These are phyloP conservation scores for Characodon lateralis DNA, from an alignment of 2,797 vertebrate species.

Conservation along the genomic window DNA sequence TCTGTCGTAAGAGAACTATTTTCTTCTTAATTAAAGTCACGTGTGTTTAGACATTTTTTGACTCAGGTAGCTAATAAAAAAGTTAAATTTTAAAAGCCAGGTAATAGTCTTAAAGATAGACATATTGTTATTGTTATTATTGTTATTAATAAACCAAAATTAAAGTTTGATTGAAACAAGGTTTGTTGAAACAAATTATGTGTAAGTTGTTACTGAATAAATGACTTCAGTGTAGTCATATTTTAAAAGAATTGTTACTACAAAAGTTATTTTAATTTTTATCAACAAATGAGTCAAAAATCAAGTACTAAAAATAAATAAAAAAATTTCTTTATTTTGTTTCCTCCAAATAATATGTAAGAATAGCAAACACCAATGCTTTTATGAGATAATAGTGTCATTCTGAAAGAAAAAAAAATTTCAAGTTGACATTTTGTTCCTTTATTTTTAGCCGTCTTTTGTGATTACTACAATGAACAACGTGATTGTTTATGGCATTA, in stretches of 20 bases:
- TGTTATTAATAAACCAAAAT: too few species aligned
- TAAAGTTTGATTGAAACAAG: background rate
- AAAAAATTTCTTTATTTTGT: background rate
- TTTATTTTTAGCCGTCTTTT: constrained; percentile 76
- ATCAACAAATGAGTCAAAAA: background rate
- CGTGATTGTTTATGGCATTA: constrained; percentile 81
- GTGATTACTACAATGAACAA: constrained; percentile 79
- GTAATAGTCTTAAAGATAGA: too few species aligned
- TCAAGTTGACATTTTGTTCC: background rate
- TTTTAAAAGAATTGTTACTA: background rate
- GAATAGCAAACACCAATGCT: background rate
- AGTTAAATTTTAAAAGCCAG: too few species aligned
- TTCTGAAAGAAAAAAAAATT: background rate
- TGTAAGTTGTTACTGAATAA: background rate
- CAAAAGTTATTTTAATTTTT: background rate
- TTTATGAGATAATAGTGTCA: background rate
- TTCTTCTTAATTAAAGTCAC: background rate
- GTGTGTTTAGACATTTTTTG: background rate
- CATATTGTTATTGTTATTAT: too few species aligned
- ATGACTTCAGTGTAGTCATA: background rate
- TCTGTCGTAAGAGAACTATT: constrained; percentile 82
- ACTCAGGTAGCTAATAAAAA: too few species aligned
- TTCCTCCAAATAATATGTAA: background rate
- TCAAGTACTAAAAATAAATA: background rate
- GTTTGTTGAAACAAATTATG: too few species aligned